Percentiles rank a stretch among this genome's conserved stretches.
phyloP scores from a whole-genome alignment of 2,113 vertebrate genomes.

The Plecotus auritus region DNA sequence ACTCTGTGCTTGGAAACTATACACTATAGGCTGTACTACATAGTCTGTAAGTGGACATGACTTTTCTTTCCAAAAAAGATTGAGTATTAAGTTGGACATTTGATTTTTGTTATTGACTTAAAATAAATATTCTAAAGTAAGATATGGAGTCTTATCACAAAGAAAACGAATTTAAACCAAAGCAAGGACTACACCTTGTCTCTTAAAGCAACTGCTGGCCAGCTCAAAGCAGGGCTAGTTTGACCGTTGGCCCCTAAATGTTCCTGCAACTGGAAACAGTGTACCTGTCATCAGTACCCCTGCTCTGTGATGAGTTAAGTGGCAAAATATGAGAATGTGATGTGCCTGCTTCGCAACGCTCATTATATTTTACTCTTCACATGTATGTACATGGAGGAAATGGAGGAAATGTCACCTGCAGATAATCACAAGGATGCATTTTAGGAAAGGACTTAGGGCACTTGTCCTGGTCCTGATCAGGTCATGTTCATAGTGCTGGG shows the following conservation, averaged over 20 bases:
- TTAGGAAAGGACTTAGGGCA: slow-evolving; percentile 61
- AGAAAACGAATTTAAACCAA: not conserved
- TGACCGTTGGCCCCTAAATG: not conserved
- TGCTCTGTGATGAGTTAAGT: not conserved
- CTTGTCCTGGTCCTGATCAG: slow-evolving; percentile 72
- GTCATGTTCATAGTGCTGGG: slow-evolving; percentile 66
- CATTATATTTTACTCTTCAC: slow-evolving; percentile 41
- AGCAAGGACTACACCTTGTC: not conserved
- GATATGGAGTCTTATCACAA: not conserved
- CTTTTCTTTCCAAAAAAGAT: not conserved
- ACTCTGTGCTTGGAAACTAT: not conserved
- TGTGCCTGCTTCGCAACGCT: not conserved
- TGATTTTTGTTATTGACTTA: not conserved
- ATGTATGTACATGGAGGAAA: slow-evolving; percentile 50
- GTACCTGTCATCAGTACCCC: not conserved
- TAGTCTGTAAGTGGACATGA: not conserved
- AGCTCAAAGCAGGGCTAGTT: not conserved
- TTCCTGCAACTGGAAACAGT: not conserved
- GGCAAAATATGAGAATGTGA: not conserved
- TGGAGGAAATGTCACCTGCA: slow-evolving; percentile 65
- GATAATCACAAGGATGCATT: slow-evolving; percentile 71
- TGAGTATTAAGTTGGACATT: not conserved
- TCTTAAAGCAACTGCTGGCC: not conserved
- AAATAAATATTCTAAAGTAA: not conserved
- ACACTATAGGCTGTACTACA: not conserved